Conservation (phyloP, 1,140 invertebrate genomes). For the Homarus americanus region DNA sequence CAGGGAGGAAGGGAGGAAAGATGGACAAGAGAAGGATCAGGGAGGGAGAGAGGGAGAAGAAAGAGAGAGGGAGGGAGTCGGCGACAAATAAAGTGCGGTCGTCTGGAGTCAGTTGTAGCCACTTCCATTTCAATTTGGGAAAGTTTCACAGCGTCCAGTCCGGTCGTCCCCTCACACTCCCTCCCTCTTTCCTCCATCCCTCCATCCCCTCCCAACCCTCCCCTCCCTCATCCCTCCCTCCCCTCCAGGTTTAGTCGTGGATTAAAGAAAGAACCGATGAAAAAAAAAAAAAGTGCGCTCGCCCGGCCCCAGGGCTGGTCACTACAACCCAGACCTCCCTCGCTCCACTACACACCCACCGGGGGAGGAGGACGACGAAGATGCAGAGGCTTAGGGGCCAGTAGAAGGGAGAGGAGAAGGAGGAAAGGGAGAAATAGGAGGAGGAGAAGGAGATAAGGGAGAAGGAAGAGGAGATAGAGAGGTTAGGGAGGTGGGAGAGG, state of each 20-base stretch:
- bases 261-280: conserved; percentile 40
- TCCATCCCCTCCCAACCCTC: too few relatives aligned
- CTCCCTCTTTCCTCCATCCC: too few relatives aligned
- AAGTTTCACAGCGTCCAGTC: conserved; percentile 36
- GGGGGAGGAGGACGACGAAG: neutral
- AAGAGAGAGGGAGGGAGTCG: neutral
- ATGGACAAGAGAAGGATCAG: neutral
- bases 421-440: neutral
- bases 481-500: neutral
- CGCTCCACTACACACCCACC: neutral
- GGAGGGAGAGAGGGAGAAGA: neutral
- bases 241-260: conserved; percentile 33
- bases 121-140: conserved; percentile 46
- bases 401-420: neutral
- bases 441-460: neutral
- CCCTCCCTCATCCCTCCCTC: too few relatives aligned
- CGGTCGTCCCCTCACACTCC: neutral
- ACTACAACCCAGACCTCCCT: neutral
- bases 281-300: conserved; percentile 27
- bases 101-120: conserved; percentile 17
- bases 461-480: neutral
- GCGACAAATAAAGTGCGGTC: conserved; percentile 29
- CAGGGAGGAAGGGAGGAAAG: neutral
- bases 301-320: neutral
- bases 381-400: neutral